These are phyloP conservation scores for Theonella swinhoei DNA, from an alignment of 37 sponge, comb jelly and placozoan species.

Conservation along the genomic window DNA sequence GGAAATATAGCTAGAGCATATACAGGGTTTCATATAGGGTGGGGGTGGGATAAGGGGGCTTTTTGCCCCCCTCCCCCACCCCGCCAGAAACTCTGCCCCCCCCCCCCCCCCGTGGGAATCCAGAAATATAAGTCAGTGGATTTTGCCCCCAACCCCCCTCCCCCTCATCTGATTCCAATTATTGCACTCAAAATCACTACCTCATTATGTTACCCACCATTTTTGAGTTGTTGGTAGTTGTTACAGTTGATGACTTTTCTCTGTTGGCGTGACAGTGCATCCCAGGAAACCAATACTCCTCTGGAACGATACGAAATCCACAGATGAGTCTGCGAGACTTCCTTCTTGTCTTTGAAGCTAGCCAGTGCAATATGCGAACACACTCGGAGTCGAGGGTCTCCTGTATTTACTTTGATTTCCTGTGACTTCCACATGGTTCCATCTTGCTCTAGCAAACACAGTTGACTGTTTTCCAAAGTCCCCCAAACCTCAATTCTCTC, in stretches of 20 bases:
- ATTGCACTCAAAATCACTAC: too few relatives aligned
- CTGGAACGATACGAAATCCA: constrained; percentile 66
- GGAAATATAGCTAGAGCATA: too few relatives aligned
- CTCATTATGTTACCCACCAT: too few relatives aligned
- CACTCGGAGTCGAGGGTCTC: constrained; percentile 12
- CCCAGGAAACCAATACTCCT: constrained; percentile 52
- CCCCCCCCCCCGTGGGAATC: too few relatives aligned
- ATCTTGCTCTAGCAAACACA: constrained; percentile 31
- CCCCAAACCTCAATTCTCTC: constrained; percentile 74
- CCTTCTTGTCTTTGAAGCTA: constrained; percentile 36
- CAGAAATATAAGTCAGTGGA: too few relatives aligned
- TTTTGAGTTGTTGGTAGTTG: constrained; percentile 13
- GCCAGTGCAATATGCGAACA: constrained; percentile 52
- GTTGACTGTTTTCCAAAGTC: constrained; percentile 51
- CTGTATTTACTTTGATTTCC: constrained; percentile 7
- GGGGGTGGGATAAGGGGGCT: too few relatives aligned
- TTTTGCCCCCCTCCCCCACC: too few relatives aligned
- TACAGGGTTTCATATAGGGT: too few relatives aligned
- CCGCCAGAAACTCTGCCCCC: too few relatives aligned
- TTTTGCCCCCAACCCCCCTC: too few relatives aligned
- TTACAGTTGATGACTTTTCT: constrained; percentile 29
- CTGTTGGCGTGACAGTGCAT: constrained; percentile 56
- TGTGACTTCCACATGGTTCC: constrained; percentile 5
- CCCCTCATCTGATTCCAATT: too few relatives aligned
- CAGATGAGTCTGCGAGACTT: constrained; percentile 18